Evolutionary conservation across 2,888 invertebrate genomes (phyloP).

Genomic region (Agriopis leucophaearia): DNA sequence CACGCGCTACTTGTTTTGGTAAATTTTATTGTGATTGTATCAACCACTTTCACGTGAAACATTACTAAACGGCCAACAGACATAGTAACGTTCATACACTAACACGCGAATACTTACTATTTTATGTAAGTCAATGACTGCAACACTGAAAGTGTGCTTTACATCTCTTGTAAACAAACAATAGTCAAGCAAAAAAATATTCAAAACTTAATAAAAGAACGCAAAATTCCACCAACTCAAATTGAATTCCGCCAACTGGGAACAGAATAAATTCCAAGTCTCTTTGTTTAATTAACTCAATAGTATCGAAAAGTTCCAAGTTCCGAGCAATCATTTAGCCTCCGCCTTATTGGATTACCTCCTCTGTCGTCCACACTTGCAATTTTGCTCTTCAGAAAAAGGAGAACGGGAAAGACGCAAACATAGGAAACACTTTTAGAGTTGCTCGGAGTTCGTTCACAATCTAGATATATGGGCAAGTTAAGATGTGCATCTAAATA

Average conservation of each 20-base stretch:
- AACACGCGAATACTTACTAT: too few relatives aligned
- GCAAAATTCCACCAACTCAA: conserved; percentile 16
- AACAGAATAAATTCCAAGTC: conserved; percentile 31
- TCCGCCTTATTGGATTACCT: conserved; percentile 66
- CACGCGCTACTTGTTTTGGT: too few relatives aligned
- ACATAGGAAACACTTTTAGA: conserved; percentile 65
- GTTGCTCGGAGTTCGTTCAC: conserved; percentile 61
- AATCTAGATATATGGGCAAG: conserved; percentile 85
- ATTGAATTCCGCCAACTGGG: conserved; percentile 31
- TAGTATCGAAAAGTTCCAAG: conserved; percentile 57
- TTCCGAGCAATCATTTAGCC: conserved; percentile 58
- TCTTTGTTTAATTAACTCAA: conserved; percentile 62
- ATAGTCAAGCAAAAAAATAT: conserved; percentile 55
- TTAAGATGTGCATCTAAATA: conserved; percentile 87
- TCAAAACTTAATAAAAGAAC: conserved; percentile 13
- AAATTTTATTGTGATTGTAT: too few relatives aligned
- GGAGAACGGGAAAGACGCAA: conserved; percentile 36
- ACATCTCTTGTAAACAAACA: conserved; percentile 76
- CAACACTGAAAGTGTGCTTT: conserved; percentile 32
- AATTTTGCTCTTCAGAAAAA: conserved; percentile 48
- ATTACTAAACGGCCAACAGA: too few relatives aligned
- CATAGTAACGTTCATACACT: too few relatives aligned
- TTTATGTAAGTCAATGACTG: too few relatives aligned
- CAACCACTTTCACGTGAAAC: too few relatives aligned
- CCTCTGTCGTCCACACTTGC: conserved; percentile 58